Evolutionary conservation across 2,113 vertebrate genomes (phyloP).

Genomic region (Craseonycteris thonglongyai): DNA sequence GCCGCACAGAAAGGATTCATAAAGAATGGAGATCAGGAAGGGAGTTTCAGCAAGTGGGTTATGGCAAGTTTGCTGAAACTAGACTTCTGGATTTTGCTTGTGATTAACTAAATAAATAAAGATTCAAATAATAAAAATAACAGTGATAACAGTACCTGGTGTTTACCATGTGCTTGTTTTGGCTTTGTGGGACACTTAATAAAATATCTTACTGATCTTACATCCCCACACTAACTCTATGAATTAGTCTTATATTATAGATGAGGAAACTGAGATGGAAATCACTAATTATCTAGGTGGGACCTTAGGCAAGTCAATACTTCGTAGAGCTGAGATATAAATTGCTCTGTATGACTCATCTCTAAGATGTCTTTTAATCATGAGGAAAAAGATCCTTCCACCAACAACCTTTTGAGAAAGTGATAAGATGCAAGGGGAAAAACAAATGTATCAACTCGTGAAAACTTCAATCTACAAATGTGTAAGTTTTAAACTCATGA

Average conservation of each 20-base stretch:
- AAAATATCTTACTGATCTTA: background rate
- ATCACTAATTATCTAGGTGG: background rate
- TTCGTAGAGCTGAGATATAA: background rate
- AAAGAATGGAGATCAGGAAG: background rate
- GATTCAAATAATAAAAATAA: background rate
- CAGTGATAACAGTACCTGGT: background rate
- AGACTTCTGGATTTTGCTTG: background rate
- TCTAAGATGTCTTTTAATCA: background rate
- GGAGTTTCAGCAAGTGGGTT: background rate
- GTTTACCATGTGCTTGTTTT: background rate
- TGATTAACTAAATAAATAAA: background rate
- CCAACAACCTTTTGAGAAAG: background rate
- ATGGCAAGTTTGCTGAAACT: background rate
- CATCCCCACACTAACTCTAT: background rate
- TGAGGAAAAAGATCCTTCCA: background rate
- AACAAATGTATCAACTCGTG: background rate
- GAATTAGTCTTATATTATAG: background rate
- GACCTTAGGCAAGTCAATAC: background rate
- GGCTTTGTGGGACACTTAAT: background rate
- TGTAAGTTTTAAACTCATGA: background rate
- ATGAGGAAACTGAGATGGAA: background rate
- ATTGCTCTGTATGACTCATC: background rate
- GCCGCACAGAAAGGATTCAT: background rate
- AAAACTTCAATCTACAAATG: background rate
- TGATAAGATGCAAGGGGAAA: background rate